Percentiles rank a stretch among this genome's conserved stretches.
These are phyloP conservation scores for Ophion slaviceki DNA, from an alignment of 2,888 invertebrate species.

Conservation along the genomic window DNA sequence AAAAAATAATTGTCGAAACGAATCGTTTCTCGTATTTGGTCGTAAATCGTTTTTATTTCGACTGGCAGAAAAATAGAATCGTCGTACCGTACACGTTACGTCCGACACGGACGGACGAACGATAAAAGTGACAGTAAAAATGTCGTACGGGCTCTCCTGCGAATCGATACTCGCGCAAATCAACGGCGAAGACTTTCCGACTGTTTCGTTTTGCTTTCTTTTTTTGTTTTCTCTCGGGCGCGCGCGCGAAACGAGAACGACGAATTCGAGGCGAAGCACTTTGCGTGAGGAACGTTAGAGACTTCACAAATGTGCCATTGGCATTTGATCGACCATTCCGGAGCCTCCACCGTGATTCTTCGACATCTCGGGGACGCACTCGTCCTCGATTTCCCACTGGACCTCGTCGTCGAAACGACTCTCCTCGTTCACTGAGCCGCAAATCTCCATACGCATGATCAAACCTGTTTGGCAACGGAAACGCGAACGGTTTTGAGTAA, in stretches of 20 bases:
- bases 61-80: neutral
- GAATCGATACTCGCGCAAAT: neutral
- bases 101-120: neutral
- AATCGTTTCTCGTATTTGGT: neutral
- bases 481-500: neutral
- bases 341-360: slow-evolving; percentile 69
- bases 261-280: neutral
- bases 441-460: slow-evolving; percentile 78
- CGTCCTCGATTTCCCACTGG: slow-evolving; percentile 82
- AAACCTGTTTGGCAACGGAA: slow-evolving; percentile 71
- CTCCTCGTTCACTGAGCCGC: slow-evolving; percentile 80
- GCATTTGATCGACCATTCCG: slow-evolving; percentile 74
- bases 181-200: neutral
- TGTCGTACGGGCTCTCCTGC: neutral
- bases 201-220: neutral
- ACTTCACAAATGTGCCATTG: slow-evolving; percentile 78
- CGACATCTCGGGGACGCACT: slow-evolving; percentile 74
- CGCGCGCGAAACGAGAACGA: neutral
- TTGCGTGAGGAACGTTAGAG: neutral
- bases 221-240: neutral
- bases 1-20: neutral
- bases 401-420: slow-evolving; percentile 82
- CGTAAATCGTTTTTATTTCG: neutral
- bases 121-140: neutral
- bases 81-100: neutral